Evolutionary conservation across 1,140 invertebrate genomes (phyloP).

Genomic region (Drosophila pruinosa): DNA sequence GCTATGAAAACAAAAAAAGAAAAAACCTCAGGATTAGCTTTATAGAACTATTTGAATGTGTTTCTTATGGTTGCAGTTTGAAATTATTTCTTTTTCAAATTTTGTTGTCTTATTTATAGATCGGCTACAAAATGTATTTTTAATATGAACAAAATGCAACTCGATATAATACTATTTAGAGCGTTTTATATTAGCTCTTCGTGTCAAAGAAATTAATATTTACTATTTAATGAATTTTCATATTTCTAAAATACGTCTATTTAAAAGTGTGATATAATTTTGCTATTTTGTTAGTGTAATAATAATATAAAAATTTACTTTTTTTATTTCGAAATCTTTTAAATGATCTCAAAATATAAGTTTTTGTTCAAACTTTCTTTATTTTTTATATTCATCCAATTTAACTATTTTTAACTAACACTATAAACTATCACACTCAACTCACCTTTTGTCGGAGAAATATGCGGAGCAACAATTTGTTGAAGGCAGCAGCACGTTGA

Average conservation of each 20-base stretch:
- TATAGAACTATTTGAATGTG: conserved; percentile 37
- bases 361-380: too few species aligned
- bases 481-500: background rate
- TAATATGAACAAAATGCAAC: background rate
- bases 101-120: conserved; percentile 26
- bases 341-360: background rate
- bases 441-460: conserved; percentile 40
- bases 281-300: background rate
- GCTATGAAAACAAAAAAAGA: conserved; percentile 33
- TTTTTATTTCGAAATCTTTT: background rate
- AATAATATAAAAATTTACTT: too few species aligned
- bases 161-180: background rate
- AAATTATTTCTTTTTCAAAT: background rate
- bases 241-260: too few species aligned
- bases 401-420: background rate
- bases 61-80: conserved; percentile 14
- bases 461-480: conserved; percentile 27
- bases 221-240: too few species aligned
- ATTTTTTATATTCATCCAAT: background rate
- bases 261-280: background rate
- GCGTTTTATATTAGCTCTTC: background rate
- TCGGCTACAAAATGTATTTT: conserved; percentile 1
- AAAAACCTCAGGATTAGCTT: conserved; percentile 38
- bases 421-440: background rate
- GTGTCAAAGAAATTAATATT: too few species aligned